Evolutionary conservation across 1,140 invertebrate species (phyloP).

Genomic region (Drosophila nannoptera): DNA sequence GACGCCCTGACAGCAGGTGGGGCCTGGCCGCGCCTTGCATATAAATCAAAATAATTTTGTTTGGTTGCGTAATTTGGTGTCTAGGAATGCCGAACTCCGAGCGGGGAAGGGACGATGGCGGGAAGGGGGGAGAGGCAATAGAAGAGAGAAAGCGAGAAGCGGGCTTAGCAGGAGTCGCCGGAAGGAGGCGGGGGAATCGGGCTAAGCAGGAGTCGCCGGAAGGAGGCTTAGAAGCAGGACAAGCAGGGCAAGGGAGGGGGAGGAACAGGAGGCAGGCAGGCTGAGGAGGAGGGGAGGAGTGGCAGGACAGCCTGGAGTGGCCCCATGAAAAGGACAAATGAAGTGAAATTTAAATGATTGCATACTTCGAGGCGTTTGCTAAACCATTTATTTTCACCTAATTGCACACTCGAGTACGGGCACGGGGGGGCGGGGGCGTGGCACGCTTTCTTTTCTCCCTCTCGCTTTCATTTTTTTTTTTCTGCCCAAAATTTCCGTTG

Average conservation of each 20-base stretch:
- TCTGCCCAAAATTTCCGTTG: too few relatives aligned
- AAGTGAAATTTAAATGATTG: constrained; percentile 78
- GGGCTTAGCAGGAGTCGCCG: too few relatives aligned
- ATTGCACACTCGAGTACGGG: constrained; percentile 71
- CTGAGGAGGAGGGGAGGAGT: too few relatives aligned
- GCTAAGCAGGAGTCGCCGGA: neutral
- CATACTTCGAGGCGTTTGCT: constrained; percentile 73
- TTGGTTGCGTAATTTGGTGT: constrained; percentile 64
- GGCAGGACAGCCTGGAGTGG: too few relatives aligned
- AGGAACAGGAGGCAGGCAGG: too few relatives aligned
- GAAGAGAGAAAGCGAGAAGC: too few relatives aligned
- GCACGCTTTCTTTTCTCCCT: too few relatives aligned
- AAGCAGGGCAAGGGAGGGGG: too few relatives aligned
- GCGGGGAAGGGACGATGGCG: too few relatives aligned
- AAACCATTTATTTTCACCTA: constrained; percentile 77
- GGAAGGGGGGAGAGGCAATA: too few relatives aligned
- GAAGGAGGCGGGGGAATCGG: neutral
- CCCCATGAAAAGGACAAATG: constrained; percentile 77
- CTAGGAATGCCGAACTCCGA: constrained; percentile 14
- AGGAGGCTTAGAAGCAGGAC: too few relatives aligned
- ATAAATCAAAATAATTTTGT: constrained; percentile 77
- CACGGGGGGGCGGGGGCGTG: neutral
- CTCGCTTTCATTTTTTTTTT: too few relatives aligned
- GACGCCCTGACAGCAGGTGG: constrained; percentile 18
- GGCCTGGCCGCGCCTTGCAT: constrained; percentile 51